phyloP scores from a whole-genome alignment of 2,797 vertebrate species.

The Geotrypetes seraphini region DNA sequence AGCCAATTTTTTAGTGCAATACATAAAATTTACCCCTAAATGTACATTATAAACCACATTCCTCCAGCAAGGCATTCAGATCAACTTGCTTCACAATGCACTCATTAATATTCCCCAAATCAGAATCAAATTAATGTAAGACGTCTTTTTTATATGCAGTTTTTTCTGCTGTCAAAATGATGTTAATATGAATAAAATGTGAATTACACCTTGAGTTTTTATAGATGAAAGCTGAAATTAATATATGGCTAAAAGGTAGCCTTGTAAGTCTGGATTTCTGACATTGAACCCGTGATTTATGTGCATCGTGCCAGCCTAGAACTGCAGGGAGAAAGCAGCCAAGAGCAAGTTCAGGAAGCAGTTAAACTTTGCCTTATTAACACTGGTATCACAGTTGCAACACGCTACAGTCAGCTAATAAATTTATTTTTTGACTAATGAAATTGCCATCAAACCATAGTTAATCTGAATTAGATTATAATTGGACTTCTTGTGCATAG shows the following conservation, averaged over 20 bases:
- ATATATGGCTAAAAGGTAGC: constrained; percentile 28
- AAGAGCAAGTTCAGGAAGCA: constrained; percentile 16
- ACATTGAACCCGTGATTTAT: constrained; percentile 46
- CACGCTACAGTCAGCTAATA: constrained; percentile 43
- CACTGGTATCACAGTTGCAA: constrained; percentile 43
- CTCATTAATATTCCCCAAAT: constrained; percentile 42
- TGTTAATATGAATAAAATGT: constrained; percentile 38
- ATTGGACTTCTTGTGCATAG: constrained; percentile 20
- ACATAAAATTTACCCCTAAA: too few relatives aligned
- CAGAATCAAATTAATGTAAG: constrained; percentile 33
- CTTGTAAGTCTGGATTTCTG: constrained; percentile 28
- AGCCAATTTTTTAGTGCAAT: too few relatives aligned
- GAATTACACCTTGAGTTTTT: constrained; percentile 25
- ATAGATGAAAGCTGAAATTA: constrained; percentile 33
- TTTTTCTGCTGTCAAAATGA: constrained; percentile 30
- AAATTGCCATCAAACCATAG: constrained; percentile 35
- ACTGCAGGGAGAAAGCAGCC: constrained; percentile 38
- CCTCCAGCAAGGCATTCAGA: constrained; percentile 30
- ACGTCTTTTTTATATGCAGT: constrained; percentile 35
- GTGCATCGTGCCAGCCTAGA: constrained; percentile 36
- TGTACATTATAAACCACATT: constrained; percentile 22
- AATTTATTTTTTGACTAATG: constrained; percentile 54
- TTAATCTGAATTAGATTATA: constrained; percentile 41
- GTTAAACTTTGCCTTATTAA: constrained; percentile 47
- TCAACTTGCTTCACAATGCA: constrained; percentile 24